Percentiles rank a stretch among this genome's conserved stretches.
Conservation (phyloP, 2,888 invertebrate species). For the Venusia cambrica region DNA sequence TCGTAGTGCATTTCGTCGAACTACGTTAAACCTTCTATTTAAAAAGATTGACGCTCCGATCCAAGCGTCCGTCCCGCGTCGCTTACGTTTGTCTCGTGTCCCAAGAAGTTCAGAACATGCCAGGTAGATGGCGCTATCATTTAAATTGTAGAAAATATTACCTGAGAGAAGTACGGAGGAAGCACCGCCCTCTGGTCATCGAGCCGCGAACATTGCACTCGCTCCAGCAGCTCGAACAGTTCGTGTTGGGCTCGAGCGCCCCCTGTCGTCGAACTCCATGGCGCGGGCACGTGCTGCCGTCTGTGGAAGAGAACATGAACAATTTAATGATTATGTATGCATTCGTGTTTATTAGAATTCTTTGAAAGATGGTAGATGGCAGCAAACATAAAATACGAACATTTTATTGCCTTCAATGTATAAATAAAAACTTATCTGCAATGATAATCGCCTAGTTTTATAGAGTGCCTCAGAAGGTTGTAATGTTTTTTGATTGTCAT, state of each 20-base stretch:
- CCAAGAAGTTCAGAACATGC: not conserved
- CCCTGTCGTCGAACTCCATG: conserved; percentile 78
- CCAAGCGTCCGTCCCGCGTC: not conserved
- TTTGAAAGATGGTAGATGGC: too few relatives aligned
- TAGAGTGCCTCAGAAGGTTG: too few relatives aligned
- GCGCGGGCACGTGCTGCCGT: conserved; percentile 84
- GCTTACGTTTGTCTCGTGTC: not conserved
- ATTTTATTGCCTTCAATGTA: too few relatives aligned
- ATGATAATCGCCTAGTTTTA: too few relatives aligned
- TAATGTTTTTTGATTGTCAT: too few relatives aligned
- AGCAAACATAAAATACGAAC: too few relatives aligned
- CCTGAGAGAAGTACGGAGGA: conserved; percentile 95
- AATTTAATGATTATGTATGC: conserved; percentile 22
- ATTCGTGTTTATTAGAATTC: too few relatives aligned
- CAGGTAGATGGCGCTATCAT: conserved; percentile 20
- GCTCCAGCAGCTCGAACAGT: conserved; percentile 95
- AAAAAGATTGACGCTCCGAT: too few relatives aligned
- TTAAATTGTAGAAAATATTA: conserved; percentile 56
- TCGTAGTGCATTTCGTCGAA: too few relatives aligned
- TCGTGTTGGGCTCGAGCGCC: conserved; percentile 84
- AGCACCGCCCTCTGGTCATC: conserved; percentile 98
- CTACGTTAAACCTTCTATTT: too few relatives aligned
- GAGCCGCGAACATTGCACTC: conserved; percentile 95
- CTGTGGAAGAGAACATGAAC: conserved; percentile 62
- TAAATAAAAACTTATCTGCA: too few relatives aligned